These are phyloP conservation scores for Orthosia cruda DNA, from an alignment of 2,888 invertebrate species.

Conservation along the genomic window DNA sequence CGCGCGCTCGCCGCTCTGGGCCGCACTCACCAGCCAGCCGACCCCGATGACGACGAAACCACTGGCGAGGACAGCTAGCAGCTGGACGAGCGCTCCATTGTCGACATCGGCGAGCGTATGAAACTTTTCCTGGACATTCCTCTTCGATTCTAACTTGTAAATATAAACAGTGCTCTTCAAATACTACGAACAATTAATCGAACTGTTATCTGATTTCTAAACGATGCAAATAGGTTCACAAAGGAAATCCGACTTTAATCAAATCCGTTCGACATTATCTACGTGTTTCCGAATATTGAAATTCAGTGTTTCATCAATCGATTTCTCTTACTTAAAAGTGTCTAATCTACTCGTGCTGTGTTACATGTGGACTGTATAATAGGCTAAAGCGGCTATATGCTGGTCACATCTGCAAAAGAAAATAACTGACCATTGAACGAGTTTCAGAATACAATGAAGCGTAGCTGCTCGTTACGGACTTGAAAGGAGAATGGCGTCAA, in stretches of 20 bases:
- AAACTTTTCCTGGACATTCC: constrained; percentile 92
- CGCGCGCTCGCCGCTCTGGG: constrained; percentile 95
- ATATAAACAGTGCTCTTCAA: constrained; percentile 10
- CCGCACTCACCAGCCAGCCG: constrained; percentile 94
- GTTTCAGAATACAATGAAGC: constrained; percentile 26
- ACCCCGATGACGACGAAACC: constrained; percentile 77
- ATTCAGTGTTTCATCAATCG: too few species aligned
- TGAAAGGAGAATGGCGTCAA: constrained; percentile 15
- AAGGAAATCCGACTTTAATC: too few species aligned
- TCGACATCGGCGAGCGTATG: constrained; percentile 91
- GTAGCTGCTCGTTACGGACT: constrained; percentile 4
- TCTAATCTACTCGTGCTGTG: constrained; percentile 1
- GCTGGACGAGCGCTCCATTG: constrained; percentile 90
- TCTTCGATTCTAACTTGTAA: constrained; percentile 87
- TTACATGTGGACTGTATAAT: constrained; percentile 32
- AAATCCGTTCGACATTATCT: too few species aligned
- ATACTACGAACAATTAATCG: not conserved
- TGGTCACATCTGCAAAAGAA: constrained; percentile 56
- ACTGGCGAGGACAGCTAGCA: constrained; percentile 91
- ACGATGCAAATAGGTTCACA: too few species aligned
- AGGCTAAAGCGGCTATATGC: constrained; percentile 39
- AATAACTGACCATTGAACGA: too few species aligned
- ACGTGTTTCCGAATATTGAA: too few species aligned
- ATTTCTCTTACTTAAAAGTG: too few species aligned
- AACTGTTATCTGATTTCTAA: too few species aligned